A percentile compares a stretch with the other conserved stretches of the same genome.
phyloP scores from a whole-genome alignment of 2,113 vertebrate species.

The Delphinus delphis region DNA sequence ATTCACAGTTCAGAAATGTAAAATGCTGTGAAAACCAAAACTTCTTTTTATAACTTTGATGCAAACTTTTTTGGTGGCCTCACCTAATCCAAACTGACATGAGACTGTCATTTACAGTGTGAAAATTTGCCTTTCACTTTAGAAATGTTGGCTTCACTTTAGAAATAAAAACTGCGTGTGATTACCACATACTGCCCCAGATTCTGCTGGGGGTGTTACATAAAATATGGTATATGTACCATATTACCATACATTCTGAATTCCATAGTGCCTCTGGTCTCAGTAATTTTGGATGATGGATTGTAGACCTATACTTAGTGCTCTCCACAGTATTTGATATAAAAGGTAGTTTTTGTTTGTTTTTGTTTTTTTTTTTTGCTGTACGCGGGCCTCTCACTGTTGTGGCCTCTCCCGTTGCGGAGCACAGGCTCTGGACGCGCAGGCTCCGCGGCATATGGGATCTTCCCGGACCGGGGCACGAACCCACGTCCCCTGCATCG shows the following conservation, averaged over 20 bases:
- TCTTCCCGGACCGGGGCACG: no score
- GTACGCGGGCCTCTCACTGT: no score
- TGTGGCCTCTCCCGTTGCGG: no score
- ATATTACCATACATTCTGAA: neutral
- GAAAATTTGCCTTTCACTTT: neutral
- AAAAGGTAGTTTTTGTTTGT: neutral
- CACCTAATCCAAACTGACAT: neutral
- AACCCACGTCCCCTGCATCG: no score
- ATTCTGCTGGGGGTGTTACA: neutral
- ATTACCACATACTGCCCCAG: neutral
- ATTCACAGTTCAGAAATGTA: neutral
- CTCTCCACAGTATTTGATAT: neutral
- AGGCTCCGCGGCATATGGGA: no score
- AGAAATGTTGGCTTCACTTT: neutral
- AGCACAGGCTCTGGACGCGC: no score
- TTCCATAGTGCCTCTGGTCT: neutral
- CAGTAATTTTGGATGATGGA: neutral
- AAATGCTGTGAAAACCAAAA: neutral
- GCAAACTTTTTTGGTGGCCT: neutral
- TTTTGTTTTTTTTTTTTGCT: no score
- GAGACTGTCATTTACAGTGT: neutral
- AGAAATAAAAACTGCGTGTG: conserved; percentile 4
- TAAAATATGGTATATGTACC: neutral
- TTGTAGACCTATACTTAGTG: neutral
- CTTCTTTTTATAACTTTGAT: neutral